A percentile compares a stretch with the other conserved stretches of the same genome.
These are phyloP conservation scores for Caenorhabditis doughertyi DNA, from an alignment of 2,888 invertebrate genomes.

Conservation along the genomic window DNA sequence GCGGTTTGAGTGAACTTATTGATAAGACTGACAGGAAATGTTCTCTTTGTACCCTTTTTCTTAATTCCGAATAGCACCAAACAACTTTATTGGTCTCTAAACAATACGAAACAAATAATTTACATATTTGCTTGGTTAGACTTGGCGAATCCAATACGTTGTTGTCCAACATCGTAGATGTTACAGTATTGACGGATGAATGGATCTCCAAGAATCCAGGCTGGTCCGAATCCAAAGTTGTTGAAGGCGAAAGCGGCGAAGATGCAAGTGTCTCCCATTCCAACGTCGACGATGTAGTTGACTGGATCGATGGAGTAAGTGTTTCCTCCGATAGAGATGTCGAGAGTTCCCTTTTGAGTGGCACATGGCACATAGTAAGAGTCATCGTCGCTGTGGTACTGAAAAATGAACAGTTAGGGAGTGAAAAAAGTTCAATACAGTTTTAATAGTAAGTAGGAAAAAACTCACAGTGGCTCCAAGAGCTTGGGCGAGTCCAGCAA, in stretches of 20 bases:
- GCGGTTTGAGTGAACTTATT: slow-evolving; percentile 10
- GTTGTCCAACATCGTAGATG: slow-evolving; percentile 74
- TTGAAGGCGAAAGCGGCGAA: slow-evolving; percentile 72
- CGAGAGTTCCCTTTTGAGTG: slow-evolving; percentile 49
- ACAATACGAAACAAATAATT: slow-evolving; percentile 4
- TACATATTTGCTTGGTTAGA: slow-evolving; percentile 51
- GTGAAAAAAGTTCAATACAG: not conserved
- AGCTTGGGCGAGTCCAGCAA: slow-evolving; percentile 55
- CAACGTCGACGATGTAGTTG: slow-evolving; percentile 63
- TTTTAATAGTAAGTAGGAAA: no score
- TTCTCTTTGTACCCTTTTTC: slow-evolving; percentile 25
- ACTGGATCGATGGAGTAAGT: slow-evolving; percentile 55
- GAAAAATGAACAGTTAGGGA: slow-evolving; percentile 2
- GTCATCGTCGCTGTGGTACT: slow-evolving; percentile 58
- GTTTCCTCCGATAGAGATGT: slow-evolving; percentile 55
- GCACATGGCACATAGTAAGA: slow-evolving; percentile 63
- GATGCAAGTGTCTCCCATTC: slow-evolving; percentile 64
- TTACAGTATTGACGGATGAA: slow-evolving; percentile 76
- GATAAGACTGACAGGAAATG: slow-evolving; percentile 33
- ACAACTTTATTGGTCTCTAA: slow-evolving; percentile 27
- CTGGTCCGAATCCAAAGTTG: slow-evolving; percentile 71
- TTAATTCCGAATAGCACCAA: slow-evolving; percentile 29
- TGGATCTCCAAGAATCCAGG: slow-evolving; percentile 73
- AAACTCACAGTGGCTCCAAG: slow-evolving; percentile 67
- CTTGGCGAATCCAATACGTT: slow-evolving; percentile 73